Percentiles rank a stretch among this genome's conserved stretches.
These are phyloP conservation scores for Trichechus manatus DNA, from an alignment of 2,113 vertebrate species.

Conservation along the genomic window DNA sequence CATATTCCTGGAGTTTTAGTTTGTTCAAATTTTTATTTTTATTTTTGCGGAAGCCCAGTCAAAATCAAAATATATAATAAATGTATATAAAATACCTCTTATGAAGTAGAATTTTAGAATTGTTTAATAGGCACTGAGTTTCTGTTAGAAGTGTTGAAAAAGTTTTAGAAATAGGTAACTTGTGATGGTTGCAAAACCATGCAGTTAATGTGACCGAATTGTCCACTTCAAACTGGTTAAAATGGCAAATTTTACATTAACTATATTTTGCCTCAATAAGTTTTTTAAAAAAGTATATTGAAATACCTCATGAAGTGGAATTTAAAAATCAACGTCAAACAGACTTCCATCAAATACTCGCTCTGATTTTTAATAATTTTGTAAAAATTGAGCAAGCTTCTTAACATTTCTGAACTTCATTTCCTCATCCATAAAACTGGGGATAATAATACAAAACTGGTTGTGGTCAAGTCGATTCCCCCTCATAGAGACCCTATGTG, in stretches of 20 bases:
- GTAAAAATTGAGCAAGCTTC: background rate
- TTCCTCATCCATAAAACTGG: background rate
- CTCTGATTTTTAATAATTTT: background rate
- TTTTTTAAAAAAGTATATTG: background rate
- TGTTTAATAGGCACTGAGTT: background rate
- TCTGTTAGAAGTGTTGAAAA: background rate
- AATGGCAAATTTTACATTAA: background rate
- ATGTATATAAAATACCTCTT: background rate
- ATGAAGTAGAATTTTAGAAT: background rate
- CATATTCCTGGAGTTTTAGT: background rate
- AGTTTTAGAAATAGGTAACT: background rate
- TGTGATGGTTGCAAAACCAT: background rate
- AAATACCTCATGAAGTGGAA: background rate
- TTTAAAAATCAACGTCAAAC: constrained; percentile 23
- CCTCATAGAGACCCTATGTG: background rate
- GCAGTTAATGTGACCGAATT: background rate
- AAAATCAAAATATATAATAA: background rate
- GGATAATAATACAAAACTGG: background rate
- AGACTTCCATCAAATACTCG: background rate
- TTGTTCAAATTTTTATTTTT: background rate
- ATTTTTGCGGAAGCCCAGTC: background rate
- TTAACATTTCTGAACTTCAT: background rate
- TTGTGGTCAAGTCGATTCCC: too few species aligned
- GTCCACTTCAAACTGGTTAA: background rate
- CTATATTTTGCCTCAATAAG: background rate